Evolutionary conservation across 1,140 invertebrate genomes (phyloP), one percentile per base, ranked within the genome.

Genomic region (Sarcophaga bullata): DNA sequence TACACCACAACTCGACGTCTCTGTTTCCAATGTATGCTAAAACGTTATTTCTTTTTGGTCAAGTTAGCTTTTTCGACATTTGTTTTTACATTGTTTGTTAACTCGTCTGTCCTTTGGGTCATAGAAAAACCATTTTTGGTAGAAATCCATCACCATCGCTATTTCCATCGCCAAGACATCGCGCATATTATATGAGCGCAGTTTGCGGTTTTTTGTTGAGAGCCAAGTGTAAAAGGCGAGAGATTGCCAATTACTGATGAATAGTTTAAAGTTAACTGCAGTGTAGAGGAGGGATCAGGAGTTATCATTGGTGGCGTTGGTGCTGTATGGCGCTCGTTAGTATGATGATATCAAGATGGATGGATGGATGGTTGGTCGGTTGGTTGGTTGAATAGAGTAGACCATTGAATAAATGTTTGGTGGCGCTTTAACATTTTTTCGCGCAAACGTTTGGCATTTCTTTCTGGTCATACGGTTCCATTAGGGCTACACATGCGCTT

Each of bases 221-320:
- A 46, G 73, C 73, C 37, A 76, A 48, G 48, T 50, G n/a, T 46
- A n/a, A 78, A 25, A 72, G 62, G 6, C 15, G n/a, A 52, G 75
- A 78, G 48, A 68, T 52, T 78, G 49, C 75, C 75, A 78, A 78
- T 78, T 78, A 78, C 75, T 78, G 75, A 78, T 78, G 75, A 78
- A 78, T 78, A 76, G 75, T 25, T 50, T 78, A 52, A 75, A 78
- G 25, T 73, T 37, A 73, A n/a, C 46, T 68, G 17, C 50, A 50
- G 75, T 78, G 48, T 37, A 37, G 25, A 37, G 73, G 5, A 46
- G 11, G 13, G 54, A 46, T 73, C 37, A 37, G 25, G 25, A 37
- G 25, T 37, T 37, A 37, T 37, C 25, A 37, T 11, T 48, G 8
- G n/a, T 52, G 75, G 48, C 75, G n/a, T 25, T 78, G 75, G 48